Evolutionary conservation across 2,113 vertebrate genomes (phyloP).

Genomic region (Athene cunicularia): DNA sequence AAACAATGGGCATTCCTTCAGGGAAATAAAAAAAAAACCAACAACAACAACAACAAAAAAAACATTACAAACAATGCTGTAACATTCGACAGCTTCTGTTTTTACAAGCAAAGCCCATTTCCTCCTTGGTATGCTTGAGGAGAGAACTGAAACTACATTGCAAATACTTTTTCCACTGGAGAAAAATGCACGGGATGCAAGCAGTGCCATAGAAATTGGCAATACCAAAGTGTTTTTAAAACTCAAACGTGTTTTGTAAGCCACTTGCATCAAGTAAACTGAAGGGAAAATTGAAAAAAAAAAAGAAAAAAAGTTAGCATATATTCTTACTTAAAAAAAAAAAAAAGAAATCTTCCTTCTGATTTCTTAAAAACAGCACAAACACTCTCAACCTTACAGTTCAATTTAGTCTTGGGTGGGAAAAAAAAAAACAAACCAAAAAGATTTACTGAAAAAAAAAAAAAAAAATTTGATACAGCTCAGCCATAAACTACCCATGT

Average conservation of each 20-base stretch:
- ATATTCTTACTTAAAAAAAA: neutral
- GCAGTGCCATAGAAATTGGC: neutral
- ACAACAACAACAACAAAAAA: too few relatives aligned
- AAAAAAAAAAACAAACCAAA: too few relatives aligned
- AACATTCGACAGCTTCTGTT: neutral
- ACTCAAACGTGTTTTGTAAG: neutral
- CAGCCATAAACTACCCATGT: neutral
- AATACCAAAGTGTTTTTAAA: neutral
- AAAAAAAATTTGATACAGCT: neutral
- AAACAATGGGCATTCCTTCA: rapidly evolving
- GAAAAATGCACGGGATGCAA: neutral
- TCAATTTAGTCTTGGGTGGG: neutral
- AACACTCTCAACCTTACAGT: neutral
- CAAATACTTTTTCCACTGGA: neutral
- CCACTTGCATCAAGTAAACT: neutral
- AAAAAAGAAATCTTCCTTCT: neutral
- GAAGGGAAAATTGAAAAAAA: neutral
- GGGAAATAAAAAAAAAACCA: neutral
- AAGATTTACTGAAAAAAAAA: neutral
- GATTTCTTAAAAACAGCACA: neutral
- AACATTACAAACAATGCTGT: rapidly evolving
- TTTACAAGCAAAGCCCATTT: neutral
- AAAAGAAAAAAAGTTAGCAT: too few relatives aligned
- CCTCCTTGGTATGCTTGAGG: neutral
- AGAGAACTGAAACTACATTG: neutral